Evolutionary conservation across 2,113 vertebrate species (phyloP).

Genomic region (Psittacus erithacus): DNA sequence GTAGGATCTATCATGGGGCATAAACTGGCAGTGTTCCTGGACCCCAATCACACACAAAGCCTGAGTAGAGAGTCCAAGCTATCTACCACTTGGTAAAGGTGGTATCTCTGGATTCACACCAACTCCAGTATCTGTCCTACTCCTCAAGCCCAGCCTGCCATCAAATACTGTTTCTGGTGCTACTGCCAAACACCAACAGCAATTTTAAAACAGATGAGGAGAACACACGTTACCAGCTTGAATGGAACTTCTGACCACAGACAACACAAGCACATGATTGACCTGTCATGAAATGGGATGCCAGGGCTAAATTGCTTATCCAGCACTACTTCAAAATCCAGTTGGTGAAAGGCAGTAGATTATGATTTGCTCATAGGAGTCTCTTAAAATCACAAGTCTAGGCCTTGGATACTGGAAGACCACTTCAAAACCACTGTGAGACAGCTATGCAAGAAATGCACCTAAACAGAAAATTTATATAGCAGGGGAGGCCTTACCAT

Average conservation of each 20-base stretch:
- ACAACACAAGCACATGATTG: background rate
- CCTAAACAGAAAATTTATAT: background rate
- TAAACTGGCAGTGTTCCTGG: background rate
- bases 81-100: background rate
- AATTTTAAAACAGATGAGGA: background rate
- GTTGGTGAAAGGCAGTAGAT: background rate
- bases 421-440: background rate
- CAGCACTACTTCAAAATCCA: background rate
- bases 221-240: rapidly evolving
- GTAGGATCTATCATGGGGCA: background rate
- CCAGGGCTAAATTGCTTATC: background rate
- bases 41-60: background rate
- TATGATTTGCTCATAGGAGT: background rate
- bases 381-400: background rate
- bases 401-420: background rate
- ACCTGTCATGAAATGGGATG: background rate
- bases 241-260: background rate
- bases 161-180: background rate
- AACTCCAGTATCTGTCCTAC: background rate
- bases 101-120: background rate
- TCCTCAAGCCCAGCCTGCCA: background rate
- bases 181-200: background rate
- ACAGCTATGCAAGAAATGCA: background rate
- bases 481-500: constrained; percentile 81
- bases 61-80: background rate